Conservation (phyloP, 2,888 invertebrate genomes). For the Drosophila hamatofila region DNA sequence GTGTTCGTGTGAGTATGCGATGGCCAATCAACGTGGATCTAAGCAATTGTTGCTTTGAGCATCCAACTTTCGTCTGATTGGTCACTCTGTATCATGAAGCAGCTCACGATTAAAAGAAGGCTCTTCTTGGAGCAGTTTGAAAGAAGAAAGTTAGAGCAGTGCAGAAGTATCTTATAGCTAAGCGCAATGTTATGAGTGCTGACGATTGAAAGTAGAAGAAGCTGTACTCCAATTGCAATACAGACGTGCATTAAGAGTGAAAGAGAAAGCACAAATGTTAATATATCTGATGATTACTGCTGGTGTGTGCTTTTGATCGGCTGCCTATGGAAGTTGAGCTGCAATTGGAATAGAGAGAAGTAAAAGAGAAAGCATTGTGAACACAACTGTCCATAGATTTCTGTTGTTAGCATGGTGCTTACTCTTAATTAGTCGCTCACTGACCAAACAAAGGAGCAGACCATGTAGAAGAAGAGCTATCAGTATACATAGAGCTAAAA, state of each 20-base stretch:
- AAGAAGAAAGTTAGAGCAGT: not conserved
- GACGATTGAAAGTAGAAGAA: no score
- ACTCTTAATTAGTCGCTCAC: not conserved
- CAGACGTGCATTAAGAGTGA: not conserved
- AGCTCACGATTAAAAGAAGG: not conserved
- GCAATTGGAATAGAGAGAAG: not conserved
- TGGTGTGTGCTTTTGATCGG: no score
- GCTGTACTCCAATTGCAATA: not conserved
- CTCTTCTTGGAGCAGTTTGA: no score
- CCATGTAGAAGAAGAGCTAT: not conserved
- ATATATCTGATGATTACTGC: no score
- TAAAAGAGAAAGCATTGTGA: no score
- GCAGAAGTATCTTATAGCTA: not conserved
- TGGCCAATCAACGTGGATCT: not conserved
- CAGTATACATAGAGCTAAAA: not conserved
- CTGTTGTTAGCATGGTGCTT: not conserved
- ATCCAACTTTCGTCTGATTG: not conserved
- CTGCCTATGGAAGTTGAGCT: no score
- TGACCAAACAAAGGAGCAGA: not conserved
- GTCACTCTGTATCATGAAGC: no score
- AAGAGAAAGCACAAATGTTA: slow-evolving; percentile 2
- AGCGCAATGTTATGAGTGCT: not conserved
- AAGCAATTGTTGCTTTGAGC: not conserved
- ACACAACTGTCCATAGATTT: not conserved
- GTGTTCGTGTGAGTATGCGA: not conserved